Evolutionary conservation across 2,113 vertebrate species (phyloP), one percentile per base, ranked within the genome.

Genomic region (Epinephelus moara): DNA sequence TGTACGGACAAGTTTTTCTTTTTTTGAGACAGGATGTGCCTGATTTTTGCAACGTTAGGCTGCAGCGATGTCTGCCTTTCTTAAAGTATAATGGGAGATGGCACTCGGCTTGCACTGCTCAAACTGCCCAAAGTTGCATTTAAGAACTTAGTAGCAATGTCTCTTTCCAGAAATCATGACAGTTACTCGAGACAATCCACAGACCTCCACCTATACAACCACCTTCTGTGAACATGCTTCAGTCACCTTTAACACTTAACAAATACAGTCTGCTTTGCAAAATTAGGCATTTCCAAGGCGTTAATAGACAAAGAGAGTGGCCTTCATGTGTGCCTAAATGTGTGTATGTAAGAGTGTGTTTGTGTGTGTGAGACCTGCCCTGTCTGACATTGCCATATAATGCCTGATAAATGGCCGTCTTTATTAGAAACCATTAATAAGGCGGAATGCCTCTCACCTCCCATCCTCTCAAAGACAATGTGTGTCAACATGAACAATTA

Each of bases 371-470:
- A 21, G 33, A 49, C n/a, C 57, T 30, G 53, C 76, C 56, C 60
- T 50, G 74, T 75, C 70, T 87, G 91, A 91, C 87, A 73, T 71
- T 78, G 75, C 81, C 76, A 78, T 82, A 89, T 87, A 88, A 84
- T 68, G 66, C 49, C 84, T 94, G 92, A 95, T 92, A 76, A 94
- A 95, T 93, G 84, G 71, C 61, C 14, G 25, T 86, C 90, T 94
- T 93, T 94, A 95, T 95, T 94, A 94, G 80, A 94, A 93, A 85
- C 77, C 93, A 94, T 94, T 93, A 94, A 93, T 94, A 95, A 93
- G 87, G 85, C 40, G 19, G 80, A 80, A 89, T 87, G 87, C 82
- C 87, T 91, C 90, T 93, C 88, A 79, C 79, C 59, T 80, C 85
- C 82, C 88, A 87, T 93, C 92, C 89, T 88, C 86, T 92, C 81